These are phyloP conservation scores for Morpho deidamia DNA, from an alignment of 2,888 invertebrate species.

Conservation along the genomic window DNA sequence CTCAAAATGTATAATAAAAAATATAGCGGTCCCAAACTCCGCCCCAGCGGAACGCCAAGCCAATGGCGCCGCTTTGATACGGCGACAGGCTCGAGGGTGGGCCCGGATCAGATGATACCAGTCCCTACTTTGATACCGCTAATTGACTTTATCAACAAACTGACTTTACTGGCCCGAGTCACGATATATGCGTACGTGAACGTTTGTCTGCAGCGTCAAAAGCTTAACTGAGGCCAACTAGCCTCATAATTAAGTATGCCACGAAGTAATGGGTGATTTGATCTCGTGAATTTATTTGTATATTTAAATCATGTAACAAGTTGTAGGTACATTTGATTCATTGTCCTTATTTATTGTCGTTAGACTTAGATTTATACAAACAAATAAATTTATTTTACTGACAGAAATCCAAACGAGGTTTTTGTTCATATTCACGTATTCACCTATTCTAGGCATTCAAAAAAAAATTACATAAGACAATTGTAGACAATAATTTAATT, in stretches of 20 bases:
- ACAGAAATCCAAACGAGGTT: no score
- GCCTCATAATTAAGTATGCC: slow-evolving; percentile 66
- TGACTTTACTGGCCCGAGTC: slow-evolving; percentile 74
- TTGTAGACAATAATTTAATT: no score
- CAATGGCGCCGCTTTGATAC: slow-evolving; percentile 56
- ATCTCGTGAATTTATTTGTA: slow-evolving; percentile 30
- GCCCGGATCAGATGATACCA: slow-evolving; percentile 68
- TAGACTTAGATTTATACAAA: no score
- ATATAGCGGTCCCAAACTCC: slow-evolving; percentile 60
- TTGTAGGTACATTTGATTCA: no score
- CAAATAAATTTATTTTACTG: no score
- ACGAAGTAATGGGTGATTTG: slow-evolving; percentile 62
- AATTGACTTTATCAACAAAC: slow-evolving; percentile 79
- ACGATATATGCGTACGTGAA: slow-evolving; percentile 68
- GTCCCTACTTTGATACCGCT: slow-evolving; percentile 74
- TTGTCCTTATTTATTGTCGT: no score
- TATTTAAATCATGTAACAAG: neutral
- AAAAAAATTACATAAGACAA: no score
- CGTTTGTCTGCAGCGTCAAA: slow-evolving; percentile 67
- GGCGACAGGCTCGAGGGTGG: slow-evolving; percentile 59
- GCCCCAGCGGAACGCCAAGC: slow-evolving; percentile 60
- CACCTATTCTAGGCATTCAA: no score
- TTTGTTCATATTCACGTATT: no score
- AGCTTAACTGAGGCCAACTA: slow-evolving; percentile 70
- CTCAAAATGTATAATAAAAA: slow-evolving; percentile 64